phyloP scores from a whole-genome alignment of 2,888 invertebrate genomes.

The Molorchus minor region DNA sequence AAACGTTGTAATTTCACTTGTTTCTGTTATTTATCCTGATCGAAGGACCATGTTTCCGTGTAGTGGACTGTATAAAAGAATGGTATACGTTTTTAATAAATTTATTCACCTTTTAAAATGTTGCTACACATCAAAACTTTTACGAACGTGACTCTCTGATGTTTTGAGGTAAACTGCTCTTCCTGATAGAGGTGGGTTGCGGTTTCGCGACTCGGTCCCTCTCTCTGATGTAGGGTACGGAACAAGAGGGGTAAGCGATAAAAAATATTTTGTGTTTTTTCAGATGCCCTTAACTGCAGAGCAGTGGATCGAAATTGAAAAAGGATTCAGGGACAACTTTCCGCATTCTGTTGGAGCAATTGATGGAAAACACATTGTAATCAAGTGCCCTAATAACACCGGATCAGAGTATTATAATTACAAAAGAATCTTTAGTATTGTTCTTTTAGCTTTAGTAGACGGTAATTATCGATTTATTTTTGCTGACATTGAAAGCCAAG shows the following conservation, averaged over 20 bases:
- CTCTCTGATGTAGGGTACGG: too few relatives aligned
- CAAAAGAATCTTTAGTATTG: conserved; percentile 51
- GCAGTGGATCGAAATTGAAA: conserved; percentile 19
- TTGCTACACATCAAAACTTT: too few relatives aligned
- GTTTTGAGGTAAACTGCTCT: too few relatives aligned
- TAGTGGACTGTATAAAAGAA: too few relatives aligned
- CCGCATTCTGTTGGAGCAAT: conserved; percentile 51
- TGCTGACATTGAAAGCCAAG: conserved; percentile 52
- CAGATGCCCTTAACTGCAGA: conserved; percentile 25
- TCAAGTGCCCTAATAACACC: conserved; percentile 46
- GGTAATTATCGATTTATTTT: conserved; percentile 54
- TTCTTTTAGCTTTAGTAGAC: conserved; percentile 57
- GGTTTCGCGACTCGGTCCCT: too few relatives aligned
- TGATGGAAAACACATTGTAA: conserved; percentile 53
- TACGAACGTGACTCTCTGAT: too few relatives aligned
- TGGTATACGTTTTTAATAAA: too few relatives aligned
- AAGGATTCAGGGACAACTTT: conserved; percentile 36
- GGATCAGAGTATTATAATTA: conserved; percentile 51
- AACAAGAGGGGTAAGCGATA: not conserved
- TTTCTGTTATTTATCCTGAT: too few relatives aligned
- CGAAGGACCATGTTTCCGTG: too few relatives aligned
- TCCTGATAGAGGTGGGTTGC: too few relatives aligned
- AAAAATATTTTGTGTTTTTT: conserved; percentile 11
- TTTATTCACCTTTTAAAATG: too few relatives aligned
- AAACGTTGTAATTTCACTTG: too few relatives aligned